Base-by-base conservation (phyloP, 1,140 invertebrate genomes). In the Bombus breviceps region DNA sequence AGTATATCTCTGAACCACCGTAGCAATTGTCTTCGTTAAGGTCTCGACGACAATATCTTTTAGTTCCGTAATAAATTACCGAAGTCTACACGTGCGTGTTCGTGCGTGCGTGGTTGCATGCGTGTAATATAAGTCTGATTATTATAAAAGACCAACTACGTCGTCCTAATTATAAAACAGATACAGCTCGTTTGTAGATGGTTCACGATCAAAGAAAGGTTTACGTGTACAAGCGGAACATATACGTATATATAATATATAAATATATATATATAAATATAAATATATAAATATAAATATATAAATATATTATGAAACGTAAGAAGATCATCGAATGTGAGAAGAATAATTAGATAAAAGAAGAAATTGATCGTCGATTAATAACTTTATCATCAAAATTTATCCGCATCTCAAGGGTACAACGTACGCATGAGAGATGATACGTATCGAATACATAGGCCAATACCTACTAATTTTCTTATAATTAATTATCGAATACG, bases 61-160 rank as follows among this genome's bases (percentile, higher is more conserved):
- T 64, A 77, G 57, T 77, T 77, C 37, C 57, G 34, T 62, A 41
- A 59, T n/a, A 32, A 74, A 53, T 34, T 37, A 77, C 13, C 34
- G 37, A 41, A 39, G 25, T 59, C n/a, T 32, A 32, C 32, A 57
- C 32, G 43, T 34, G 34, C 66, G 43, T 64, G 75, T 62, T 62
- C 53, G 13, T 77, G 75, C 75, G 75, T 77, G 37, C n/a, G 43
- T 57, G 75, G 2, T 41, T 77, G 75, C 75, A 77, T 41, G 73
- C 62, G 43, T 77, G 62, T 83, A 77, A 77, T 77, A 76, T 68
- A 83, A 83, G 73, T 82, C 80, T 82, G 71, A 82, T 73, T 82
- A 74, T 73, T 82, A 74, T 72, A 62, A 57, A 81, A 73, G 80
- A 81, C 80, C 80, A 74, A 81, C 57, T 81, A 74, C n/a, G 47